phyloP scores from a whole-genome alignment of 2,888 invertebrate genomes.

The Lycocerus yunnanus region DNA sequence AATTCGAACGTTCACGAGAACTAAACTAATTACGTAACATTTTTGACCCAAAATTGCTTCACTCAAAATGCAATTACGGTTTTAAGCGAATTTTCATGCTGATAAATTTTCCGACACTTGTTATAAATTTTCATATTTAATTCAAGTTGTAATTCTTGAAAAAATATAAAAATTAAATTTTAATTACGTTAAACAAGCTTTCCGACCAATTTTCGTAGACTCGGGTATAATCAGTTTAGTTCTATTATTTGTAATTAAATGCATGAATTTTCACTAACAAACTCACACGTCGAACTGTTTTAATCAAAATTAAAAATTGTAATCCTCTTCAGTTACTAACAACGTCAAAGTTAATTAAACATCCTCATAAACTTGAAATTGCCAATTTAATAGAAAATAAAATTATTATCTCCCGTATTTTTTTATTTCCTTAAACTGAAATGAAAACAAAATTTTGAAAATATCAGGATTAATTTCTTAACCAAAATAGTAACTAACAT shows the following conservation, averaged over 20 bases:
- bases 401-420: neutral
- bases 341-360: neutral
- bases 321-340: neutral
- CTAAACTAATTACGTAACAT: neutral
- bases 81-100: neutral
- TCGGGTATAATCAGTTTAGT: neutral
- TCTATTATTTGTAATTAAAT: neutral
- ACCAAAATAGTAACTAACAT: neutral
- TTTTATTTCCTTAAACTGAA: too few species aligned
- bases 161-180: neutral
- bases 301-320: neutral
- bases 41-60: neutral
- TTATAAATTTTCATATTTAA: neutral
- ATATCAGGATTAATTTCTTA: neutral
- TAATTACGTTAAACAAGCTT: neutral
- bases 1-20: neutral
- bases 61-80: neutral
- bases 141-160: neutral
- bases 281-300: neutral
- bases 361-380: neutral
- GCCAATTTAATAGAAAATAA: neutral
- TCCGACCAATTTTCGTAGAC: neutral
- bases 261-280: too few species aligned
- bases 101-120: neutral
- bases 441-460: neutral